Percentiles rank a stretch among this genome's conserved stretches.
These are phyloP conservation scores for Aselliscus stoliczkanus DNA, from an alignment of 2,797 vertebrate species.

Conservation along the genomic window DNA sequence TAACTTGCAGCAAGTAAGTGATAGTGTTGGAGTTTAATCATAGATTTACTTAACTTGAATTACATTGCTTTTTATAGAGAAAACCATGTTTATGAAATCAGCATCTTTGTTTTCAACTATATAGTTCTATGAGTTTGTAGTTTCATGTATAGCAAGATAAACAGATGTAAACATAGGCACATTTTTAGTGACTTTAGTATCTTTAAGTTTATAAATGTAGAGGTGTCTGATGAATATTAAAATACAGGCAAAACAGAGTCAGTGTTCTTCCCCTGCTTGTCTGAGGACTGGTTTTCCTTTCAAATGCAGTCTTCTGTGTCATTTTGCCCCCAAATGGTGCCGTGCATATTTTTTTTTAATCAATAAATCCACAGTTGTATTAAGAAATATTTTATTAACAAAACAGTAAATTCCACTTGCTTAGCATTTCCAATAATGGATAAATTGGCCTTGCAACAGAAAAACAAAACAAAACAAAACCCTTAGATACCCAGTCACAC, in stretches of 20 bases:
- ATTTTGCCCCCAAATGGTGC: neutral
- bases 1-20: neutral
- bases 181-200: neutral
- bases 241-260: neutral
- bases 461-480: slow-evolving; percentile 79
- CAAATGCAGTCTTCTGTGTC: neutral
- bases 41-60: neutral
- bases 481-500: slow-evolving; percentile 87
- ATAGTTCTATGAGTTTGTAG: neutral
- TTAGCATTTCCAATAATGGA: slow-evolving; percentile 91
- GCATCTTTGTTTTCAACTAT: neutral
- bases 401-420: slow-evolving; percentile 91
- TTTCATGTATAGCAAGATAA: neutral
- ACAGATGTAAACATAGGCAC: neutral
- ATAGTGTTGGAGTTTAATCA: neutral
- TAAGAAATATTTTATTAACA: slow-evolving; percentile 93
- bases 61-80: neutral
- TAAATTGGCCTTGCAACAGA: slow-evolving; percentile 91
- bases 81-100: neutral
- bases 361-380: slow-evolving; percentile 81
- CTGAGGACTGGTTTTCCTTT: neutral
- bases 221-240: neutral
- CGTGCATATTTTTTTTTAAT: neutral
- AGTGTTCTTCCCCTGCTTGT: neutral
- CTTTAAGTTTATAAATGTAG: neutral